phyloP scores from a whole-genome alignment of 1,140 invertebrate genomes.

The Drosophila malerkotliana region DNA sequence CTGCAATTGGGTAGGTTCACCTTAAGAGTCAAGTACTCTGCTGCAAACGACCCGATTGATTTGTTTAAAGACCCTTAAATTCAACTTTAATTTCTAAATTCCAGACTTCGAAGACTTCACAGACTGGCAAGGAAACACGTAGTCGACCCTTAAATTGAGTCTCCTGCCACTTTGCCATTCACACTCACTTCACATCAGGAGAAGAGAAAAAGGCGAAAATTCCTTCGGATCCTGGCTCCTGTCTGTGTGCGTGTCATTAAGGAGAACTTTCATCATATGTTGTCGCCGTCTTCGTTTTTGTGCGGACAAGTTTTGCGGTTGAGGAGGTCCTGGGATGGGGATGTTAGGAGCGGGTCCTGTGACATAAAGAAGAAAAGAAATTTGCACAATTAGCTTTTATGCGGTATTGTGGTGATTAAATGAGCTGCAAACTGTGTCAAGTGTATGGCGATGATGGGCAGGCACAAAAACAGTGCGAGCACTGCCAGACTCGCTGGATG shows the following conservation, averaged over 20 bases:
- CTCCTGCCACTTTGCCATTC: conserved; percentile 7
- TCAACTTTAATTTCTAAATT: neutral
- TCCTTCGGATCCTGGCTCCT: conserved; percentile 18
- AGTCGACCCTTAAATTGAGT: conserved; percentile 40
- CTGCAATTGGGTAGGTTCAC: too few relatives aligned
- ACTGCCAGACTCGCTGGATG: conserved; percentile 22
- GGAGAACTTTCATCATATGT: conserved; percentile 57
- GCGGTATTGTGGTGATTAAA: conserved; percentile 76
- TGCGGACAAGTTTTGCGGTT: conserved; percentile 42
- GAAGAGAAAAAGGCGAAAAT: conserved; percentile 25
- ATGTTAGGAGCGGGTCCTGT: conserved; percentile 9
- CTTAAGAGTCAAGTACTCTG: neutral
- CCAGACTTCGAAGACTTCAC: conserved; percentile 7
- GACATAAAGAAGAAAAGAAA: conserved; percentile 33
- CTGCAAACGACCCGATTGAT: conserved; percentile 4
- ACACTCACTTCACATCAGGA: conserved; percentile 7
- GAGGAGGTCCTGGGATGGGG: conserved; percentile 8
- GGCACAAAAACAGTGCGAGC: conserved; percentile 4
- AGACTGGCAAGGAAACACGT: conserved; percentile 35
- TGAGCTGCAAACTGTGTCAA: conserved; percentile 80
- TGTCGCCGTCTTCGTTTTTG: conserved; percentile 41
- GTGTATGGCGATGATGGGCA: conserved; percentile 52
- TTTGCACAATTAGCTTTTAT: conserved; percentile 80
- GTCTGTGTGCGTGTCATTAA: conserved; percentile 40
- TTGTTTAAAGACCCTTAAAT: conserved; percentile 13